phyloP scores from a whole-genome alignment of 2,888 invertebrate species.

The Thecocarcelia acutangulata region DNA sequence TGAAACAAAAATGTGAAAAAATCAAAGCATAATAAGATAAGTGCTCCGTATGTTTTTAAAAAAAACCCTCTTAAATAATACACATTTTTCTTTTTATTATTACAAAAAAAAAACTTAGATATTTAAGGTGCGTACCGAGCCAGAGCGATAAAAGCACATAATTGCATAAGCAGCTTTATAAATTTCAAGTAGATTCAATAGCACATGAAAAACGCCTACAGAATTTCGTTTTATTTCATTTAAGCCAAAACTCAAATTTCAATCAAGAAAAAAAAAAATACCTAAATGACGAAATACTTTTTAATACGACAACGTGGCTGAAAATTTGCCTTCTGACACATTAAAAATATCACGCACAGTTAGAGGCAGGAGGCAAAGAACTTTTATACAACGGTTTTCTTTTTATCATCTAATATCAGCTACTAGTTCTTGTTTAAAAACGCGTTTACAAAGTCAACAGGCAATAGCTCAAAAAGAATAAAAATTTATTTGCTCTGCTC shows the following conservation, averaged over 20 bases:
- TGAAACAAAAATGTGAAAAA: too few relatives aligned
- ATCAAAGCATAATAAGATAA: too few relatives aligned
- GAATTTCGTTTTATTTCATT: neutral
- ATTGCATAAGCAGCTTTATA: constrained; percentile 57
- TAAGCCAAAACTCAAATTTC: neutral
- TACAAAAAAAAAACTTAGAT: neutral
- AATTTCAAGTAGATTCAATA: constrained; percentile 15
- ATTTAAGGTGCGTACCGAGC: constrained; percentile 33
- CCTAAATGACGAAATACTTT: constrained; percentile 12
- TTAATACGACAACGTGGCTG: too few relatives aligned
- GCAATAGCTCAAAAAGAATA: constrained; percentile 11
- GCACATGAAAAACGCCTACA: constrained; percentile 31
- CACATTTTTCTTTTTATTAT: constrained; percentile 1
- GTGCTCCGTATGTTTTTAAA: too few relatives aligned
- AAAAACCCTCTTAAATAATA: constrained; percentile 10
- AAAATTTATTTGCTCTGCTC: constrained; percentile 26
- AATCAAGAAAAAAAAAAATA: neutral
- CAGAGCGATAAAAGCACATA: constrained; percentile 34
- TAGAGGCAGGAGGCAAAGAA: constrained; percentile 16
- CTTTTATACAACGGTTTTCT: constrained; percentile 55
- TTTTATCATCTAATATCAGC: constrained; percentile 42
- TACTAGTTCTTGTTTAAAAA: constrained; percentile 39
- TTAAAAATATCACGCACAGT: constrained; percentile 45
- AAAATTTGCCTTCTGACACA: constrained; percentile 17
- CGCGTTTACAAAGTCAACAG: constrained; percentile 22